Base-by-base conservation (phyloP, 2,797 vertebrate genomes). In the Orientallactaga sibirica region DNA sequence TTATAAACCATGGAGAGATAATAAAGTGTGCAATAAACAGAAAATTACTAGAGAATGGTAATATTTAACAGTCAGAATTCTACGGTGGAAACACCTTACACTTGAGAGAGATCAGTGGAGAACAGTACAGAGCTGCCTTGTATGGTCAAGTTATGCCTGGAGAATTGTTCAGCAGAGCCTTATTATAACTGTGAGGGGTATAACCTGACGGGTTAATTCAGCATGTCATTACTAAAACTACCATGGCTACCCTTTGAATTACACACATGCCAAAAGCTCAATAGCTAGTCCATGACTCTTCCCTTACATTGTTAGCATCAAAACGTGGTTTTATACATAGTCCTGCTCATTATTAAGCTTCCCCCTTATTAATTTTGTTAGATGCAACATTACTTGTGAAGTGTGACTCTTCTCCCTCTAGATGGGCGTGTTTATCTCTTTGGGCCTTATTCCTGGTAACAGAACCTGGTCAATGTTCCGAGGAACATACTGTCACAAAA, bases 1-100 rank as follows among this genome's bases (percentile, higher is more conserved):
- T 97, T 86, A 94, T 94, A 96, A 79, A 92, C 67, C 81, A 80
- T 86, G 67, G 78, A 66, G 76, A 48, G 67, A 81, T 84, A 94
- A 95, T 95, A 2, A 0, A 86, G 4, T 37, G 86, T 41, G 55
- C 12, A 80, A 0, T 74, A 68, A 94, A 95, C 71, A 78, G 87
- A 67, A 88, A 96, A 90, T 61, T 24, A 2, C 55, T 24, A 20
- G 66, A 90, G 71, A 67, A 41, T 18, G 41, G 37, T 80, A 86
- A 22, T 48, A 1, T 81, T 79, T 84, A 70, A 81, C 67, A 15
- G 73, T 95, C 43, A 2, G 0, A 24, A 74, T 37, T 58, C 1
- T 81, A 4, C 91, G 20, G 29, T 74, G 29, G 37, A 29, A 24
- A 16, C 1, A 37, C 12, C 62, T 91, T 64, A 58, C 14, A 29